phyloP scores from a whole-genome alignment of 2,113 vertebrate genomes.

The Vulpes lagopus region DNA sequence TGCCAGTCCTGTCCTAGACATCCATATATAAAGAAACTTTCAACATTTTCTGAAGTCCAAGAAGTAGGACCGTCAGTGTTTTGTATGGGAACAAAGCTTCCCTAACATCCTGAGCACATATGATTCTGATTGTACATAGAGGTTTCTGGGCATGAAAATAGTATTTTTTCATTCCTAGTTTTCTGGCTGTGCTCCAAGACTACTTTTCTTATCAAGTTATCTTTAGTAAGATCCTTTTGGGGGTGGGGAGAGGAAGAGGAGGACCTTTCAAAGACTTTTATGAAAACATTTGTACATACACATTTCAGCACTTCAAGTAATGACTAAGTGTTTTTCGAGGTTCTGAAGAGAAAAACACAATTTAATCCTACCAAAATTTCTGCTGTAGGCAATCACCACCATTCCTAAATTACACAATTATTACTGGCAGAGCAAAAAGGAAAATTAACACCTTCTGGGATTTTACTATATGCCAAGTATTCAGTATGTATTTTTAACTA shows the following conservation, averaged over 20 bases:
- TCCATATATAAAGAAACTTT: background rate
- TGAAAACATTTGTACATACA: slow-evolving; percentile 34
- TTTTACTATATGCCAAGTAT: slow-evolving; percentile 10
- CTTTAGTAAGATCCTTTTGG: background rate
- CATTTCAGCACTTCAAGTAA: slow-evolving; percentile 40
- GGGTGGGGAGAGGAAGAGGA: background rate
- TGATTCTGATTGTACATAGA: slow-evolving; percentile 36
- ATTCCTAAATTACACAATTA: slow-evolving; percentile 37
- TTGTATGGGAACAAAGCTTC: background rate
- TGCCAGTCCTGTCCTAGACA: background rate
- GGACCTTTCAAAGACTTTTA: background rate
- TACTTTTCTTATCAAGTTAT: slow-evolving; percentile 32
- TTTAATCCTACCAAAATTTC: slow-evolving; percentile 19
- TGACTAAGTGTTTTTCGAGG: slow-evolving; percentile 1
- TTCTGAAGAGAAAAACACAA: slow-evolving; percentile 45
- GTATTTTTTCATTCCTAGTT: slow-evolving; percentile 28
- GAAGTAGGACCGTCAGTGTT: background rate
- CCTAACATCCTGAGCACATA: slow-evolving; percentile 4
- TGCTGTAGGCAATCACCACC: background rate
- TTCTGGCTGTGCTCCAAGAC: slow-evolving; percentile 46
- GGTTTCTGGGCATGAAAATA: background rate
- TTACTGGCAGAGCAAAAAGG: background rate
- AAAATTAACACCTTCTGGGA: slow-evolving; percentile 33
- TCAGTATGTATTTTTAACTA: slow-evolving; percentile 28
- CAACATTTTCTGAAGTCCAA: background rate